These are phyloP conservation scores for Crax fasciolata DNA, from an alignment of 2,797 vertebrate species.

Conservation along the genomic window DNA sequence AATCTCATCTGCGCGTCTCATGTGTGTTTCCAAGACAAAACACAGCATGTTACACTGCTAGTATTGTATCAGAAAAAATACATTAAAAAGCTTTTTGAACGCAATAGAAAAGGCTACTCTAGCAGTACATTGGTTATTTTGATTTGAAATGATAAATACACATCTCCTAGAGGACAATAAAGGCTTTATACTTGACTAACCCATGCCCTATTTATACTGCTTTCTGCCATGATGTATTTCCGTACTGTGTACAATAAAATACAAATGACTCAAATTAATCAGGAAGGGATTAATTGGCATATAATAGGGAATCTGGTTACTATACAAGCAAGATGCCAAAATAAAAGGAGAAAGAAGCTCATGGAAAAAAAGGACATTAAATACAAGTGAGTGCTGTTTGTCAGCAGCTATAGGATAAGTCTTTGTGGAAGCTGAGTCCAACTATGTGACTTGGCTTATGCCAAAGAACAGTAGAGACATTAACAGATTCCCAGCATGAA, in stretches of 20 bases:
- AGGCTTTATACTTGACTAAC: slow-evolving; percentile 66
- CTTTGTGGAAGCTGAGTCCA: not conserved
- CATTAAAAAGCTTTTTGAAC: not conserved
- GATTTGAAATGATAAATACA: slow-evolving; percentile 55
- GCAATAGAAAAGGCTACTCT: not conserved
- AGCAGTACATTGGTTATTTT: slow-evolving; percentile 30
- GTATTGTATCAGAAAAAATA: not conserved
- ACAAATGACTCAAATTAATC: slow-evolving; percentile 69
- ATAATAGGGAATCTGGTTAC: slow-evolving; percentile 58
- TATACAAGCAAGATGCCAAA: slow-evolving; percentile 57
- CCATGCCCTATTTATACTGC: slow-evolving; percentile 57
- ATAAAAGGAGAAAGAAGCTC: slow-evolving; percentile 55
- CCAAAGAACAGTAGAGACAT: slow-evolving; percentile 1
- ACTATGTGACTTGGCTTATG: slow-evolving; percentile 2
- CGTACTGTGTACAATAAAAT: slow-evolving; percentile 55
- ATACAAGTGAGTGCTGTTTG: slow-evolving; percentile 34
- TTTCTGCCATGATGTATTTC: slow-evolving; percentile 58
- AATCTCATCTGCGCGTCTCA: not conserved
- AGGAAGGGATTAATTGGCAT: slow-evolving; percentile 77
- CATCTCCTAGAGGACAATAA: slow-evolving; percentile 56
- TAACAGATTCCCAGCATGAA: not conserved
- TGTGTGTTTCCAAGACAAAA: not conserved
- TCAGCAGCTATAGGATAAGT: slow-evolving; percentile 5
- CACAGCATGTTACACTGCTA: not conserved
- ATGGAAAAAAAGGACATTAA: slow-evolving; percentile 18